phyloP scores from a whole-genome alignment of 2,113 vertebrate species.

The Dromas ardeola region DNA sequence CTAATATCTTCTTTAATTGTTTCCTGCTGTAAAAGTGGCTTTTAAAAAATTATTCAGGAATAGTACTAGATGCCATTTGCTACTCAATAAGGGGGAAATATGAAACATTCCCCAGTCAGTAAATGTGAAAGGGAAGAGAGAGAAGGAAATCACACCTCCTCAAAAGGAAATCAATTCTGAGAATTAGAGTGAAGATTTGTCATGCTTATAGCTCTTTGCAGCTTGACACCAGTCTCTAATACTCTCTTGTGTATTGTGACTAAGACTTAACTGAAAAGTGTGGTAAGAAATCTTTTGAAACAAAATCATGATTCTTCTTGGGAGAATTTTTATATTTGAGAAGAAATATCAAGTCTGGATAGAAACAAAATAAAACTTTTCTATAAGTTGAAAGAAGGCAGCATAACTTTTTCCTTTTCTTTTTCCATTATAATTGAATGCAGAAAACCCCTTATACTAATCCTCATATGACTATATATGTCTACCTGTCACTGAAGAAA shows the following conservation, averaged over 20 bases:
- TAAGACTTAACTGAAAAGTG: background rate
- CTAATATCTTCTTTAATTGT: background rate
- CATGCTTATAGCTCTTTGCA: constrained; percentile 19
- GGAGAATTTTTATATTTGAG: background rate
- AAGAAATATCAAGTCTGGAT: background rate
- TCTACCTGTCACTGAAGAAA: background rate
- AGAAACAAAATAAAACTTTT: background rate
- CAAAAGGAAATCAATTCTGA: constrained; percentile 24
- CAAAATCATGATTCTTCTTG: background rate
- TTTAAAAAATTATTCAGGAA: constrained; percentile 29
- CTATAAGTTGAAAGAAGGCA: background rate
- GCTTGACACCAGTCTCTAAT: constrained; percentile 14
- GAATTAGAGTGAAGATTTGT: constrained; percentile 37
- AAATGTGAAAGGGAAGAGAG: background rate
- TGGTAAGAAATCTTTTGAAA: background rate
- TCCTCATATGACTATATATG: background rate
- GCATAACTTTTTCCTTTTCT: background rate
- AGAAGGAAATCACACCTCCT: background rate
- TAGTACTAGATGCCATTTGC: background rate
- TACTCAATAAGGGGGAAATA: background rate
- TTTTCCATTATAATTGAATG: background rate
- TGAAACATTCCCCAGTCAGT: background rate
- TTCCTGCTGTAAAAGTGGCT: background rate
- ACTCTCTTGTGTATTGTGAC: constrained; percentile 40
- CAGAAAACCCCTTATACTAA: background rate